Base-by-base conservation (phyloP, 2,797 vertebrate species). In the Sebastolobus alascanus region DNA sequence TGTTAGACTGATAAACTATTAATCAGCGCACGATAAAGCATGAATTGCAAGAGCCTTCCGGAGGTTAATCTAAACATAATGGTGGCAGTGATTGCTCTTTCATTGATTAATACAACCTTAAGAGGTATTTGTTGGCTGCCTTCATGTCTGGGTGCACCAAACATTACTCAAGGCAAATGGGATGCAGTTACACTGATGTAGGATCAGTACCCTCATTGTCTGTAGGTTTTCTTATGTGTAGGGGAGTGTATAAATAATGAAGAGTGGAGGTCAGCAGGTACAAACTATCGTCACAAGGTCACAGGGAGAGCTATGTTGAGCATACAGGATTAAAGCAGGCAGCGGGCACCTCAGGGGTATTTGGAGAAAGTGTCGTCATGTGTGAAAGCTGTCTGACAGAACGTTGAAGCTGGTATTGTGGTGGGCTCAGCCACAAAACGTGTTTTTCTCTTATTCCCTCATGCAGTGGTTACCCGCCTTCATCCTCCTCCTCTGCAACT, bases 361-460 rank as follows among this genome's bases (percentile, higher is more conserved):
- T 68, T 69, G 64, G 18, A 79, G 55, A 82, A 82, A 84, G 54
- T 72, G 69, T 74, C 18, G 13, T 82, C 66, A 67, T 31, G 43
- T 85, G 85, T 88, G 82, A 83, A 83, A 83, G 68, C 77, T 60
- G 65, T 75, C 59, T 79, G 79, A 73, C 80, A 82, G 69, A 86
- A 83, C 50, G 70, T 65, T 68, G 10, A 33, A 74, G 64, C 33
- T 50, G 38, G 13, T n/a, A 64, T 70, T 78, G 59, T 65, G 64
- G 61, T 31, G 50, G 78, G 56, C 63, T 84, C 82, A 82, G 50
- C 66, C 85, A 89, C 82, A 81, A 67, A 77, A 79, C 46, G 79
- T 52, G 31, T 16, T 78, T 83, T 80, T 79, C n/a, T 68, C 35
- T 67, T 66, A 73, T 82, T 84, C 73, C 75, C 63, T 60, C 27